These are phyloP conservation scores for Mycetomoellerius zeteki DNA, from an alignment of 1,140 invertebrate genomes.

Conservation along the genomic window DNA sequence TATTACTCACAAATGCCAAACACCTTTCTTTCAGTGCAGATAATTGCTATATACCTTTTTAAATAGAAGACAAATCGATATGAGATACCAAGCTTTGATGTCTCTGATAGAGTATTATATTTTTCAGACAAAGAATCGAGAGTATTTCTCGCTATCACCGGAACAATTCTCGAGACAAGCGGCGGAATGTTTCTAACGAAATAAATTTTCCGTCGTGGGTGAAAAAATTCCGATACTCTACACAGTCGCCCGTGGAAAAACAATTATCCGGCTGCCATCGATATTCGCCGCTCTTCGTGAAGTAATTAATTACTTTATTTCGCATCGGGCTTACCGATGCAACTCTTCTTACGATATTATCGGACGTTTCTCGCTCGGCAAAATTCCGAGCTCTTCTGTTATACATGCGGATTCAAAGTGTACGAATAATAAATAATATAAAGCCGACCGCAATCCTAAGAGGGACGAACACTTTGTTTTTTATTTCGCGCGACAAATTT, in stretches of 20 bases:
- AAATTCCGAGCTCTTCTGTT: conserved; percentile 1
- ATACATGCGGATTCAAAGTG: background rate
- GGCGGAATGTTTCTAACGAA: background rate
- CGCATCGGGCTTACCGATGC: conserved; percentile 33
- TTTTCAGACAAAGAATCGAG: conserved; percentile 15
- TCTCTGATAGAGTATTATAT: conserved; percentile 1
- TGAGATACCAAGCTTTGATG: background rate
- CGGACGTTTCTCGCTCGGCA: conserved; percentile 6
- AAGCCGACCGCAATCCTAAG: conserved; percentile 25
- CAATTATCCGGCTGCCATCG: conserved; percentile 50
- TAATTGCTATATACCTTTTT: background rate
- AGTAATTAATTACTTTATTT: conserved; percentile 57
- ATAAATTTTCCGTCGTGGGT: conserved; percentile 17
- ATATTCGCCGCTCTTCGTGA: conserved; percentile 15
- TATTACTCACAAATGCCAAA: no score
- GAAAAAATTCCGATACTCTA: conserved; percentile 47
- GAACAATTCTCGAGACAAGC: conserved; percentile 23
- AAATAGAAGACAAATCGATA: background rate
- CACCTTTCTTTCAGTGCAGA: background rate
- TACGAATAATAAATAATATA: conserved; percentile 23
- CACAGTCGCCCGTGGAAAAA: conserved; percentile 29
- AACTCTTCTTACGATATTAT: conserved; percentile 14
- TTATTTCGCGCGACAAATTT: conserved; percentile 40
- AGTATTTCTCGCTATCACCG: background rate
- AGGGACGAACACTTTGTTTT: conserved; percentile 16